Conservation (phyloP, 2,888 invertebrate genomes). For the Dichetophora obliterata region DNA sequence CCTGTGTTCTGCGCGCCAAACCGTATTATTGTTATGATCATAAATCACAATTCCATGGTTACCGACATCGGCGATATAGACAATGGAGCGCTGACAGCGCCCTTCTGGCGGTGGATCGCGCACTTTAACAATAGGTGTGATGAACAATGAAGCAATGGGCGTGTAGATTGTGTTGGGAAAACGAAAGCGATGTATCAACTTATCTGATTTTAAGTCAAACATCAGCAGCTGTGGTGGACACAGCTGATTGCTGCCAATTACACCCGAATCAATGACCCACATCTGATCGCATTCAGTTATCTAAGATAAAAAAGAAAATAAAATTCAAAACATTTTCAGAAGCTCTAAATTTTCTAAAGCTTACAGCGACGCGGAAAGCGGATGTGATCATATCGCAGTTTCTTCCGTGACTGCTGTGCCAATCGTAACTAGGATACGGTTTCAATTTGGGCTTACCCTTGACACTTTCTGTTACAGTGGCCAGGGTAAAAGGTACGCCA, state of each 20-base stretch:
- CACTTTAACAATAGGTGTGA: constrained; percentile 71
- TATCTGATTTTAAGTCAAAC: constrained; percentile 77
- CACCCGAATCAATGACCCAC: constrained; percentile 77
- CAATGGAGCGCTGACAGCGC: constrained; percentile 73
- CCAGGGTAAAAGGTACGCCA: constrained; percentile 81
- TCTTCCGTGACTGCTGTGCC: constrained; percentile 73
- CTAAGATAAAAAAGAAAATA: constrained; percentile 61
- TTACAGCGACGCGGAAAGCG: constrained; percentile 81
- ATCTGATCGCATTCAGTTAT: constrained; percentile 76
- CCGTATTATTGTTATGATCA: constrained; percentile 70
- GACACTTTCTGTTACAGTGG: constrained; percentile 74
- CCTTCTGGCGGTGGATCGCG: constrained; percentile 69
- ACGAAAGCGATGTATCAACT: constrained; percentile 67
- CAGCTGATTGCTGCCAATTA: constrained; percentile 72
- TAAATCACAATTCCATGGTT: constrained; percentile 75
- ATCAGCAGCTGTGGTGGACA: constrained; percentile 82
- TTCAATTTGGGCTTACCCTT: constrained; percentile 71
- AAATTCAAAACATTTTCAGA: background rate
- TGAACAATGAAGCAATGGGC: constrained; percentile 59
- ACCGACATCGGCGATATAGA: constrained; percentile 76
- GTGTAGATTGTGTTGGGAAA: constrained; percentile 57
- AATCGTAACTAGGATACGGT: constrained; percentile 78
- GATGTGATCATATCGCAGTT: constrained; percentile 80
- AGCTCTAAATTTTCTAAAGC: constrained; percentile 55
- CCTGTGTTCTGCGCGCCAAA: constrained; percentile 75